Conservation (phyloP, 1,140 invertebrate species). For the Brachionus manjavacas region DNA sequence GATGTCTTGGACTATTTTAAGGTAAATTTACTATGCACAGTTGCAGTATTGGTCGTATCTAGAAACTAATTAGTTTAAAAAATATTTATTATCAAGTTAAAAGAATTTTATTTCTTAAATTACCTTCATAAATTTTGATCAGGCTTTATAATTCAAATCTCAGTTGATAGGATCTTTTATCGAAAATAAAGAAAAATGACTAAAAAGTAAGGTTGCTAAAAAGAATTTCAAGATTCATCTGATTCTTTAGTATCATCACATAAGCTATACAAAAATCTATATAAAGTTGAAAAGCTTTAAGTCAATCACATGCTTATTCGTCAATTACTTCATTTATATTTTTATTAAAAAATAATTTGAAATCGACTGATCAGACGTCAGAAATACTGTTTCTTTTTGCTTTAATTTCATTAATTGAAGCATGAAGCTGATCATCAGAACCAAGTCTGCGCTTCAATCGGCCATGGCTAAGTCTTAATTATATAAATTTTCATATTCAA, state of each 20-base stretch:
- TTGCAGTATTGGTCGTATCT: not conserved
- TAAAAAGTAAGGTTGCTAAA: not conserved
- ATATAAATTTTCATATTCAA: too few relatives aligned
- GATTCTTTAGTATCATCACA: not conserved
- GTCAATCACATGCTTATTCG: too few relatives aligned
- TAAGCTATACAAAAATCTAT: too few relatives aligned
- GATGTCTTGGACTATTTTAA: not conserved
- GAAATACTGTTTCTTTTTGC: too few relatives aligned
- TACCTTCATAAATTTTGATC: not conserved
- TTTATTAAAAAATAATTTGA: too few relatives aligned
- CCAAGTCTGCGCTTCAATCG: too few relatives aligned
- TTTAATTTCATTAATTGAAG: too few relatives aligned
- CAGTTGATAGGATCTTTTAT: not conserved
- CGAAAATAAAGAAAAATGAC: not conserved
- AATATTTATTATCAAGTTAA: not conserved
- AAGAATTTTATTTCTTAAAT: not conserved
- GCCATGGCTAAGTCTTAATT: too few relatives aligned
- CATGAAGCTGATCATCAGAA: too few relatives aligned
- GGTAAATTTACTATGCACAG: not conserved
- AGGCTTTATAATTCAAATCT: not conserved
- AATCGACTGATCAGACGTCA: too few relatives aligned
- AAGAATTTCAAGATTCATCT: not conserved
- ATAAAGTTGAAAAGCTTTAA: too few relatives aligned
- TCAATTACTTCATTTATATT: too few relatives aligned
- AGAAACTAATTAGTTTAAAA: not conserved